Percentiles rank a stretch among this genome's conserved stretches.
Evolutionary conservation across 1,140 invertebrate genomes (phyloP).

Genomic region (Archivesica marissinica): DNA sequence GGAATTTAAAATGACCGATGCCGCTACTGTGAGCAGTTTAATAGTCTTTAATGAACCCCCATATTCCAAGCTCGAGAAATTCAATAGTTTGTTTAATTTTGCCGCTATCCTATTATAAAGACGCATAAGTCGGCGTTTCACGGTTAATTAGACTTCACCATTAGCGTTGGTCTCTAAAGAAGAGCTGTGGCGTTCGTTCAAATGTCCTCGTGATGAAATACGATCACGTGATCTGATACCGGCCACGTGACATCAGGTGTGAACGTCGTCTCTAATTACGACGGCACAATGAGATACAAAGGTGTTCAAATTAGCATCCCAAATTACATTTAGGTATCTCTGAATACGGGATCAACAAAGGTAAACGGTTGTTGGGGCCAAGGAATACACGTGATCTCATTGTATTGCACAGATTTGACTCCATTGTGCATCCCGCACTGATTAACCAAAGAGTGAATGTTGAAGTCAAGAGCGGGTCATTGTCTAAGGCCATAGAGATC

Average conservation of each 20-base stretch:
- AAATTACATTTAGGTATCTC: too few relatives aligned
- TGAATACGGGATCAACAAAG: too few relatives aligned
- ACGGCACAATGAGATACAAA: neutral
- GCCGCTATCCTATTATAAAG: neutral
- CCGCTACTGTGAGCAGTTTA: neutral
- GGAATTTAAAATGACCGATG: neutral
- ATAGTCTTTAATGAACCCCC: neutral
- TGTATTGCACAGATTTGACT: too few relatives aligned
- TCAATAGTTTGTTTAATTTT: neutral
- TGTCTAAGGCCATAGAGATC: too few relatives aligned
- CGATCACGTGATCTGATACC: neutral
- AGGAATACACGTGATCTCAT: too few relatives aligned
- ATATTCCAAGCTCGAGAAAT: neutral
- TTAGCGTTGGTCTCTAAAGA: neutral
- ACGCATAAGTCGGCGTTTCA: neutral
- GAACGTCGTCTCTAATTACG: neutral
- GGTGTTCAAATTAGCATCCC: neutral
- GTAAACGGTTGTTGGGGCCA: too few relatives aligned
- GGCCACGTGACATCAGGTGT: constrained; percentile 3
- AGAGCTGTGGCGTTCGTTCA: neutral
- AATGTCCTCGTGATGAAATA: neutral
- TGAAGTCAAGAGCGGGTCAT: too few relatives aligned
- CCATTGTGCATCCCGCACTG: too few relatives aligned
- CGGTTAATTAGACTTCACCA: neutral
- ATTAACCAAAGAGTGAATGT: too few relatives aligned